Conservation (phyloP, 2,797 vertebrate species). For the Triplophysa yarkandensis region DNA sequence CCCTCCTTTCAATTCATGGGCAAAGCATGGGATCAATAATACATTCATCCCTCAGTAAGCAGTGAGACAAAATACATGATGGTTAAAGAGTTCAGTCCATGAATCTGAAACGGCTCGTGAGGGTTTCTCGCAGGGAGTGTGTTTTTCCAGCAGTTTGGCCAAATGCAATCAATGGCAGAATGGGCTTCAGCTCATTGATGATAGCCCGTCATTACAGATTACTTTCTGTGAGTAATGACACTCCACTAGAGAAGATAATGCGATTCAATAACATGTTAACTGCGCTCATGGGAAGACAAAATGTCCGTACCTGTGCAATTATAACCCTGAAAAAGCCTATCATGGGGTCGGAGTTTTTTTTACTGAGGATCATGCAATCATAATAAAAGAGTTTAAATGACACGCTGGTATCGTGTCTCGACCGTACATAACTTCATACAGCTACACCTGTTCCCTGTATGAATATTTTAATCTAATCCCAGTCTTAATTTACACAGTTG, state of each 20-base stretch:
- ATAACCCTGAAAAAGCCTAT: slow-evolving; percentile 34
- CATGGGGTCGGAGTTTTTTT: slow-evolving; percentile 9
- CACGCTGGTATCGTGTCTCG: slow-evolving; percentile 57
- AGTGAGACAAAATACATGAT: slow-evolving; percentile 69
- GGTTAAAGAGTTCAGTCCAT: slow-evolving; percentile 68
- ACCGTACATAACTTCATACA: slow-evolving; percentile 61
- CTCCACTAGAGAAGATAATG: slow-evolving; percentile 71
- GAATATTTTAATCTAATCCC: slow-evolving; percentile 70
- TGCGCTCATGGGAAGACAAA: slow-evolving; percentile 60
- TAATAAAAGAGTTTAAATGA: slow-evolving; percentile 58
- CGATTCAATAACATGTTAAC: slow-evolving; percentile 74
- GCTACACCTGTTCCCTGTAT: slow-evolving; percentile 57
- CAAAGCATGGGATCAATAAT: slow-evolving; percentile 69
- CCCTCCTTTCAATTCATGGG: slow-evolving; percentile 54
- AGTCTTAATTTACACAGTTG: slow-evolving; percentile 68
- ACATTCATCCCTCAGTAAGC: slow-evolving; percentile 68
- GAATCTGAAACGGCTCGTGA: slow-evolving; percentile 48
- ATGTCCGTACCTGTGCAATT: slow-evolving; percentile 56
- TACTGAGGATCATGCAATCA: slow-evolving; percentile 49
- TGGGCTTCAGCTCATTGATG: slow-evolving; percentile 73
- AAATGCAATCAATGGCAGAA: slow-evolving; percentile 74
- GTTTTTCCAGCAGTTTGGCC: slow-evolving; percentile 55
- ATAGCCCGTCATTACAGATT: slow-evolving; percentile 80
- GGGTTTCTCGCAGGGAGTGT: slow-evolving; percentile 55
- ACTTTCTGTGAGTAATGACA: slow-evolving; percentile 78